Base-by-base conservation (phyloP, 2,797 vertebrate species). In the Salmo trutta region DNA sequence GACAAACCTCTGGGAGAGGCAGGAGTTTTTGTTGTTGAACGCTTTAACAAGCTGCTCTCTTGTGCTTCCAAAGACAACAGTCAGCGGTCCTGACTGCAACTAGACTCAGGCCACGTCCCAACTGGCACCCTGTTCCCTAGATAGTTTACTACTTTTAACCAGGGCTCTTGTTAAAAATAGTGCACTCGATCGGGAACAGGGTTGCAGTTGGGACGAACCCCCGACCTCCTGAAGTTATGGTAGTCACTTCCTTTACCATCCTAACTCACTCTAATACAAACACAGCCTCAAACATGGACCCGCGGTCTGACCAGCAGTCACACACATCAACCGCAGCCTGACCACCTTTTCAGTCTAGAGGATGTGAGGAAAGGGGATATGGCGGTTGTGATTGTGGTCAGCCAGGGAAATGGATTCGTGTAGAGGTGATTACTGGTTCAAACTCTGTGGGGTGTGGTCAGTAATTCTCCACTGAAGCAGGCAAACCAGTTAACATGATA, bases 11-110 rank as follows among this genome's bases (percentile, higher is more conserved):
- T 77, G 66, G 36, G 54, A 68, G 41, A 54, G 65, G 65, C 76
- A 73, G 77, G 29, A 76, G 74, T 71, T 82, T 59, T 88, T 5
- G 7, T 80, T 81, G 80, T 54, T 84, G 71, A 78, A 81, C 81
- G 53, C 78, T 79, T 83, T 73, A 72, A 82, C 47, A 79, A 80
- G 78, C 78, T 81, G 1, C 66, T 71, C 74, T 81, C 75, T 81
- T 56, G 51, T 14, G 19, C 65, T 77, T 82, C 76, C 71, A 85
- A 84, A 68, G 80, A 41, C 83, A 78, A 77, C 79, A 52, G 3
- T 69, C 41, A 47, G 41, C 3, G 68, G 33, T 72, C 17, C 52
- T 77, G 76, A 71, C 76, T 75, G 78, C 36, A 47, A 21, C 75
- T 59, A n/a, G 17, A 56, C 19, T 24, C 62, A 10, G 62, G n/a